Evolutionary conservation across 2,797 vertebrate species (phyloP), one percentile per base, ranked within the genome.

Genomic region (Sparidentex hasta): DNA sequence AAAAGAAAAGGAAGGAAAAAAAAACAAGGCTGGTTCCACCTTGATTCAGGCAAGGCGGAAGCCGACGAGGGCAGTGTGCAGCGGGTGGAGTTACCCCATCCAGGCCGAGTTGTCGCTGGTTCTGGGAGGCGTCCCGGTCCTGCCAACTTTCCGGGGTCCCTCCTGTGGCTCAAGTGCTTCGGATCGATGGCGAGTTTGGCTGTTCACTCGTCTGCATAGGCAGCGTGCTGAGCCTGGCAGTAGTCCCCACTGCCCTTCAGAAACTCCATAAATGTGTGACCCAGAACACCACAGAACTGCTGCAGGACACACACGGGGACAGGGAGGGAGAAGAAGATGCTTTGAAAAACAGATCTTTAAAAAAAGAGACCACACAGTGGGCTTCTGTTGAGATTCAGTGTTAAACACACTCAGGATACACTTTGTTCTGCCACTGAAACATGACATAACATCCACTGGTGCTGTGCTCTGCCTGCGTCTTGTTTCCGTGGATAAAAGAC

Each of bases 181-280:
- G 79, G 87, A 83, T 88, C 43, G 88, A 88, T 78, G 92, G 87
- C 62, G 78, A 86, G 90, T 81, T 84, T 11, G 87, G 96, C 94
- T 91, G 96, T 98, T 99, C 98, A 99, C 98, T 99, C 96, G 95
- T 99, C 98, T 97, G 98, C 98, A 98, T 97, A 97, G 92, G 98
- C 96, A 88, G 96, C 93, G 97, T 99, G 98, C 98, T 99, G 98
- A 95, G 98, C 98, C 98, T 99, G 98, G 98, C 98, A 99, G 97
- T 99, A 99, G 96, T 99, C 98, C 95, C 98, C 98, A 97, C 98
- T 99, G 97, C 97, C 98, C 97, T 99, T 99, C 98, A 99, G 97
- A 99, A 99, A 99, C 98, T 99, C 98, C 98, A 99, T 99, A 99
- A 99, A 99, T 99, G 98, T 99, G 97, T 97, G 98, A 99, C 98